Percentiles rank a stretch among this genome's conserved stretches.
Evolutionary conservation across 30 jellyfish, hydroid and myxozoan species (phyloP).

Genomic region (Aurelia sp.): DNA sequence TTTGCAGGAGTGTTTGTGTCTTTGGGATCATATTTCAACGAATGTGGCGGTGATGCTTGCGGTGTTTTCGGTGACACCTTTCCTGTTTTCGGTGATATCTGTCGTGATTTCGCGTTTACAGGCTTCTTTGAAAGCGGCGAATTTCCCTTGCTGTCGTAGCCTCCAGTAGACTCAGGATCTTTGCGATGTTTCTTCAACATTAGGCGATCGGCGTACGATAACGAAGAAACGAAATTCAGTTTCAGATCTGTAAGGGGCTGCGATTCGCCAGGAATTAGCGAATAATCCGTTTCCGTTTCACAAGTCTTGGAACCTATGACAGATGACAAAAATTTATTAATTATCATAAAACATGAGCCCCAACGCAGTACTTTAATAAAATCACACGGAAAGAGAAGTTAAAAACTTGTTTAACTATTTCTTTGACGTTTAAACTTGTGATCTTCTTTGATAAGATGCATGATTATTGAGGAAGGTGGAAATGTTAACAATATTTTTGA

Average conservation of each 20-base stretch:
- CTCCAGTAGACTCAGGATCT: constrained; percentile 47
- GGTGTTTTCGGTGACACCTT: constrained; percentile 17
- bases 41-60: neutral
- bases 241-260: constrained; percentile 38
- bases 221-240: constrained; percentile 57
- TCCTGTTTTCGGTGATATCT: constrained; percentile 11
- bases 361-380: no score
- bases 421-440: no score
- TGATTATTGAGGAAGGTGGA: no score
- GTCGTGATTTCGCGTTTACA: neutral
- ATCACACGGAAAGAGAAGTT: no score
- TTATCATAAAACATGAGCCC: no score
- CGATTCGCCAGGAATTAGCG: neutral
- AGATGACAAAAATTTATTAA: no score
- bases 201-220: constrained; percentile 83
- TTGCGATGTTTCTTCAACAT: constrained; percentile 73
- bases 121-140: neutral
- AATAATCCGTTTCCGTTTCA: constrained; percentile 60
- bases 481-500: no score
- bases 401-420: no score
- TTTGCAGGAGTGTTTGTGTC: neutral
- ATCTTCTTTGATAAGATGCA: no score
- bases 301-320: constrained; percentile 67
- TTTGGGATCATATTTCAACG: neutral
- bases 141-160: constrained; percentile 27